Base-by-base conservation (phyloP, 2,888 invertebrate genomes). In the Halictus ligatus region DNA sequence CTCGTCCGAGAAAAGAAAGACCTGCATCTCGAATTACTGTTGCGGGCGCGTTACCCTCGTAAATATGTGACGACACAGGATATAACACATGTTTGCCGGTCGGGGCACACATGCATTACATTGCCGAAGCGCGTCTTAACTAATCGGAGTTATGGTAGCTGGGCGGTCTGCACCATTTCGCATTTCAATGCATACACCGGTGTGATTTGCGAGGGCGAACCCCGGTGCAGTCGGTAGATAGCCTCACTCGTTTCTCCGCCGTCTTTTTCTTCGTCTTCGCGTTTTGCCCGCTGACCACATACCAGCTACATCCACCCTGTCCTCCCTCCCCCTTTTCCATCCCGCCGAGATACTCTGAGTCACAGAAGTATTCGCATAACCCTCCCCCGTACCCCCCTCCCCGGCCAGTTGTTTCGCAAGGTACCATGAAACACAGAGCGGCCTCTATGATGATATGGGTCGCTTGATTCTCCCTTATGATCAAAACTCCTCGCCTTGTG, bases 81-180 rank as follows among this genome's bases (percentile, higher is more conserved):
- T 82, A 84, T 83, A 89, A 90, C 90, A 79, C 85, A 81, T 84
- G 89, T 89, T 89, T 84, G 91, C 76, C 77, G 83, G 69, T 25
- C 80, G 77, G 67, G 81, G 84, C 86, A 81, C 81, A 84, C 90
- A 88, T 89, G 89, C 91, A 89, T 92, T 90, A 91, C 88, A 84
- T 89, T 85, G 92, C 87, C 92, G 88, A 88, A 87, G 92, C 87
- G 91, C 88, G 92, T 90, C 92, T 91, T 91, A 92, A 91, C 91
- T 92, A 92, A 91, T 91, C 91, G 89, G 86, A 91, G 91, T 91
- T 91, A 91, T 91, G 92, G 91, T 88, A 89, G 89, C 90, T 85
- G 87, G 90, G 85, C 88, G 86, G 86, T 89, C 90, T 82, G 87
- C 86, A 75, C 87, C 89, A 89, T 89, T 89, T 86, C 89, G 88